phyloP scores from a whole-genome alignment of 1,140 invertebrate genomes.

The Triops longicaudatus region DNA sequence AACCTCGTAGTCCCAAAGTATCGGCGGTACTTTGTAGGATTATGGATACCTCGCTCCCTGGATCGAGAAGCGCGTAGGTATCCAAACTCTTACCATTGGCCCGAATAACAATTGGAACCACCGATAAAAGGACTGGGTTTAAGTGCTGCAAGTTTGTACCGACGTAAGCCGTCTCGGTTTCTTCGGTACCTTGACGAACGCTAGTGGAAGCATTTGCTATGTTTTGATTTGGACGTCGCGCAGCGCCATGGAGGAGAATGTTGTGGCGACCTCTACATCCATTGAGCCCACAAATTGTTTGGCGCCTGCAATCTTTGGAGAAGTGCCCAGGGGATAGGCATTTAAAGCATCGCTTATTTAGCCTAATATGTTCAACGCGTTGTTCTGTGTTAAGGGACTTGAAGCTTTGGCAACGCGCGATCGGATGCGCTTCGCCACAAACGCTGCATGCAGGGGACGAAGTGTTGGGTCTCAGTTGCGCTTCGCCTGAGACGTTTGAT shows the following conservation, averaged over 20 bases:
- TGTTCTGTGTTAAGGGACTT: not conserved
- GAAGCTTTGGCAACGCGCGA: conserved; percentile 5
- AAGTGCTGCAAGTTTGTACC: not conserved
- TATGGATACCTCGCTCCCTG: conserved; percentile 22
- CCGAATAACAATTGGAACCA: not conserved
- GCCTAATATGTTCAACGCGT: not conserved
- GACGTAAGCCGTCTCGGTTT: not conserved
- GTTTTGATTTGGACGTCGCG: too few species aligned
- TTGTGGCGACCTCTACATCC: not conserved
- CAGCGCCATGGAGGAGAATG: not conserved
- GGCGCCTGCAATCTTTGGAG: not conserved
- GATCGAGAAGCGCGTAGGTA: conserved; percentile 18
- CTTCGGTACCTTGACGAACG: not conserved
- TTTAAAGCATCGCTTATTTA: not conserved
- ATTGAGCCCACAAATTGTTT: not conserved
- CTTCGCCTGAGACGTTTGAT: not conserved
- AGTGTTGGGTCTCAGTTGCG: not conserved
- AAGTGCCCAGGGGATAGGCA: not conserved
- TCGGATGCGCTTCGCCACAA: not conserved
- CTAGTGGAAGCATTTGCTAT: too few species aligned
- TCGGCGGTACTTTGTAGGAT: not conserved
- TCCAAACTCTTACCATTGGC: not conserved
- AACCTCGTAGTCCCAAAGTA: not conserved
- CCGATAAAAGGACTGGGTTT: not conserved
- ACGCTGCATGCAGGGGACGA: not conserved